Conservation (phyloP, 2,797 vertebrate genomes). For the Dromococcyx pavoninus region DNA sequence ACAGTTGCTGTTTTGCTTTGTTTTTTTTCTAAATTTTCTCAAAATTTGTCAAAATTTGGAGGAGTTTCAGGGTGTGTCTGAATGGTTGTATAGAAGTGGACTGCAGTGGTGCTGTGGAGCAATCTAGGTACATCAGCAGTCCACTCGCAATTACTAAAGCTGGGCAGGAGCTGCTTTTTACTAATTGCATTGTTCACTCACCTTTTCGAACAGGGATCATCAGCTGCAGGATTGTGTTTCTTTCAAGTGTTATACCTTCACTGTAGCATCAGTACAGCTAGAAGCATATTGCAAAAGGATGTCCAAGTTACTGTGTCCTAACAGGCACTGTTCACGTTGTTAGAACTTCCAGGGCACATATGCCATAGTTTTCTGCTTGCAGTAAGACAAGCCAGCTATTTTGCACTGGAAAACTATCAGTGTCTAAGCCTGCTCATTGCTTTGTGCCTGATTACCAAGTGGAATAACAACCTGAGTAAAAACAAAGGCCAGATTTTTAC, state of each 20-base stretch:
- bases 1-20: not conserved
- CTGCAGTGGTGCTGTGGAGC: not conserved
- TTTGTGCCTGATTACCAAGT: not conserved
- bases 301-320: not conserved
- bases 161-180: not conserved
- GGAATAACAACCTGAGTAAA: not conserved
- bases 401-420: not conserved
- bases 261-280: not conserved
- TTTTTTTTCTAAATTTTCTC: not conserved
- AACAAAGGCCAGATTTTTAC: not conserved
- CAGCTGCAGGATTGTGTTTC: not conserved
- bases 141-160: not conserved
- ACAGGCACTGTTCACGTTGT: not conserved
- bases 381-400: not conserved
- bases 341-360: not conserved
- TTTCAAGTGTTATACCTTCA: not conserved
- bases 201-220: not conserved
- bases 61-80: not conserved
- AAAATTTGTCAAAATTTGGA: not conserved
- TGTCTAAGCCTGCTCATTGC: not conserved
- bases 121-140: not conserved
- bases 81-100: not conserved
- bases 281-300: not conserved
- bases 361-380: not conserved
- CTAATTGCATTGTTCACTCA: not conserved